Percentiles rank a stretch among this genome's conserved stretches.
Conservation (phyloP, 2,888 invertebrate species). For the Andrena trimmerana region DNA sequence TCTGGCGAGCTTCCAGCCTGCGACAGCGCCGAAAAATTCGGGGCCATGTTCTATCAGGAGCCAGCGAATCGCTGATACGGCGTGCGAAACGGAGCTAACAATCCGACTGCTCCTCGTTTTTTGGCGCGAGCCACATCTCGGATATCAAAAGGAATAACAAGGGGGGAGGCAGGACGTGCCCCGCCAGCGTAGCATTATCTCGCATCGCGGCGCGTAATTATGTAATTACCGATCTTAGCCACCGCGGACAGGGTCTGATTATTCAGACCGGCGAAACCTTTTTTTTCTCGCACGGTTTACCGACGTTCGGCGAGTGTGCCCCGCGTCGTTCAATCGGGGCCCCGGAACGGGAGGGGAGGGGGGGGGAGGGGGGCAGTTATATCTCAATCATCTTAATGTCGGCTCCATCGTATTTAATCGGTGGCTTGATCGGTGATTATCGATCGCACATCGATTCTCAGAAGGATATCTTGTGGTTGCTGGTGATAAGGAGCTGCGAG, state of each 20-base stretch:
- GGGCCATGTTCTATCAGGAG: slow-evolving; percentile 18
- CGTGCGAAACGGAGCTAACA: slow-evolving; percentile 3
- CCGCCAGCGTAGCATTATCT: slow-evolving; percentile 55
- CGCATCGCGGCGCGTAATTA: slow-evolving; percentile 60
- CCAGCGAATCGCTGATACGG: slow-evolving; percentile 15
- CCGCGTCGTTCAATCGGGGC: slow-evolving; percentile 37
- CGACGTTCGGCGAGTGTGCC: slow-evolving; percentile 1
- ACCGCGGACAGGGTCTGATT: slow-evolving; percentile 46
- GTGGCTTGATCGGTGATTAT: slow-evolving; percentile 1
- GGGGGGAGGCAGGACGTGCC: slow-evolving; percentile 44
- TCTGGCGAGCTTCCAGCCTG: slow-evolving; percentile 25
- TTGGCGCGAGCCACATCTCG: slow-evolving; percentile 3
- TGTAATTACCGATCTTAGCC: slow-evolving; percentile 54
- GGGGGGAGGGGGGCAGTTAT: slow-evolving; percentile 23
- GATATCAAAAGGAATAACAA: slow-evolving; percentile 44
- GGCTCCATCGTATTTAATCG: slow-evolving; percentile 43
- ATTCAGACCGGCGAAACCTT: slow-evolving; percentile 45
- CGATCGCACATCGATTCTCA: slow-evolving; percentile 18
- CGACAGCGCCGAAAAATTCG: slow-evolving; percentile 29
- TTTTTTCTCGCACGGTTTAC: slow-evolving; percentile 15
- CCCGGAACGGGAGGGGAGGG: background rate
- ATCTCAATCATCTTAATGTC: slow-evolving; percentile 55
- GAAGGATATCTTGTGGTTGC: background rate
- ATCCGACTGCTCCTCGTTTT: background rate
- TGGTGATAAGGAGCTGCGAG: background rate